Evolutionary conservation across 2,113 vertebrate species (phyloP).

Genomic region (Platycercus adscitus): DNA sequence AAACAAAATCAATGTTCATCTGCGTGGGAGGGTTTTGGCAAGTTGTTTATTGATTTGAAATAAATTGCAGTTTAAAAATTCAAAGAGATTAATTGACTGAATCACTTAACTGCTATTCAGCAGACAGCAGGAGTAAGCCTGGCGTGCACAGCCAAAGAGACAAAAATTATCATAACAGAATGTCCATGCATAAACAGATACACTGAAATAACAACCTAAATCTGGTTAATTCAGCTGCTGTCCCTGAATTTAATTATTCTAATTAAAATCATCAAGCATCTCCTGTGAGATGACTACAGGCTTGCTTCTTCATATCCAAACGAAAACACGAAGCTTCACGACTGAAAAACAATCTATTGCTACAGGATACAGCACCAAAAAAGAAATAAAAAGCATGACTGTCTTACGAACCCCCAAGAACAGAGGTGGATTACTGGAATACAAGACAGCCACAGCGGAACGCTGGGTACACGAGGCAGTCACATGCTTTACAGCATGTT

Average conservation of each 20-base stretch:
- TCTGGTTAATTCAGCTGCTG: neutral
- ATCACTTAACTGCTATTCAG: neutral
- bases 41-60: conserved; percentile 43
- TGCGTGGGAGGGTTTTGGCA: neutral
- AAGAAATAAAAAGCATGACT: neutral
- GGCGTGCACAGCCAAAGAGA: neutral
- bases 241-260: neutral
- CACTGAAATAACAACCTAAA: neutral
- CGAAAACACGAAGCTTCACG: neutral
- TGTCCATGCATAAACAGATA: neutral
- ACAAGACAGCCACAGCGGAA: neutral
- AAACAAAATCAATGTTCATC: conserved; percentile 13
- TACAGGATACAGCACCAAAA: neutral
- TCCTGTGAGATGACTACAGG: neutral
- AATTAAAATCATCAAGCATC: conserved; percentile 31
- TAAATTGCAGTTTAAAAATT: conserved; percentile 11
- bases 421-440: neutral
- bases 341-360: neutral
- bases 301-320: neutral
- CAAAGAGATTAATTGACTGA: conserved; percentile 30
- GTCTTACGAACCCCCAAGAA: neutral
- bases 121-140: neutral
- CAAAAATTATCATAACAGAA: neutral
- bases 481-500: rapidly evolving
- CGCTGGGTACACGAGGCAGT: neutral